phyloP scores from a whole-genome alignment of 1,140 invertebrate genomes.

The Teleopsis dalmanni region DNA sequence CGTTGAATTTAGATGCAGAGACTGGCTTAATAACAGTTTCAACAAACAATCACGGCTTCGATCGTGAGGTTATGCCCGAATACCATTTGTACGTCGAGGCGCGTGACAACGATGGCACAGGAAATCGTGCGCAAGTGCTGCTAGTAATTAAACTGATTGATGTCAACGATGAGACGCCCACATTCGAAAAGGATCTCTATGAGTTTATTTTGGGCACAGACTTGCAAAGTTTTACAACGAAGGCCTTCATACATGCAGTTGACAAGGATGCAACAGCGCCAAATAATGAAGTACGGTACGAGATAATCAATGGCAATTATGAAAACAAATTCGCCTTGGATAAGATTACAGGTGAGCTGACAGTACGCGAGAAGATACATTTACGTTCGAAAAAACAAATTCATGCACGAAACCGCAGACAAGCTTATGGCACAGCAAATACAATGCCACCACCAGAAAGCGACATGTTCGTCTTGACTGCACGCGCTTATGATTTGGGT shows the following conservation, averaged over 20 bases:
- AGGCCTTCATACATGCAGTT: constrained; percentile 66
- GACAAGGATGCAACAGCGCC: constrained; percentile 77
- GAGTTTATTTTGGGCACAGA: constrained; percentile 72
- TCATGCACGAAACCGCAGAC: constrained; percentile 36
- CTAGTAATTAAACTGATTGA: constrained; percentile 70
- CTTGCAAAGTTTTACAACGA: constrained; percentile 61
- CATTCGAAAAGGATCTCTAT: constrained; percentile 71
- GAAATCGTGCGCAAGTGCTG: constrained; percentile 60
- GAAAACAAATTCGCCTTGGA: constrained; percentile 73
- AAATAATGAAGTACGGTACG: constrained; percentile 79
- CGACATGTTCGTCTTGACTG: constrained; percentile 56
- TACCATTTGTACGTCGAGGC: constrained; percentile 77
- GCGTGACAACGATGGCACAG: constrained; percentile 72
- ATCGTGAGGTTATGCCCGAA: constrained; percentile 70
- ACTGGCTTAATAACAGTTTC: constrained; percentile 73
- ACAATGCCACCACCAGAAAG: constrained; percentile 34
- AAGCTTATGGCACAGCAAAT: constrained; percentile 15
- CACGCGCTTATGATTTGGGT: constrained; percentile 72
- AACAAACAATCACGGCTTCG: constrained; percentile 65
- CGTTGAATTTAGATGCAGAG: constrained; percentile 67
- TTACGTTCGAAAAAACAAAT: constrained; percentile 39
- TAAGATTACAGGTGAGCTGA: constrained; percentile 63
- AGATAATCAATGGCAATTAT: constrained; percentile 71
- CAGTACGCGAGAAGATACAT: constrained; percentile 29
- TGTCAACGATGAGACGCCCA: constrained; percentile 80